Evolutionary conservation across 2,113 vertebrate genomes (phyloP), one percentile per base, ranked within the genome.

Genomic region (Loxodonta africana): DNA sequence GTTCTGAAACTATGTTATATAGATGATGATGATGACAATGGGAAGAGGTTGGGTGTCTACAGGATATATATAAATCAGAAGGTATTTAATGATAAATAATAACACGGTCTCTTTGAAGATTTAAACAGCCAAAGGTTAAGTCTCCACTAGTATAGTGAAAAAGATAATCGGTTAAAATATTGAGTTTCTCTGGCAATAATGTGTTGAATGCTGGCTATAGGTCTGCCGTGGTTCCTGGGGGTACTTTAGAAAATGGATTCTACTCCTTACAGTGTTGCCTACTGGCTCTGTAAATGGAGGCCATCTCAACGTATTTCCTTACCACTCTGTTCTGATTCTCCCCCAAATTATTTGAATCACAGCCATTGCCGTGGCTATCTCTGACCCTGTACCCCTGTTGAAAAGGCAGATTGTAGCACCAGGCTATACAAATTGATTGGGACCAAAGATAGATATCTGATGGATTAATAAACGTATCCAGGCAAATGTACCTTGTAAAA

Each of bases 161-260:
- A 53, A 53, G 77, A 73, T 65, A 30, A 80, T 57, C 1, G n/a
- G 46, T 60, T 33, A n/a, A 88, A 62, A 23, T 51, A 28, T 85
- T n/a, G 51, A 82, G 41, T 62, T 86, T 65, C 82, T 51, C 62
- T 20, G 48, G 44, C 76, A 69, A 67, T 67, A 85, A 67, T n/a
- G 44, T 77, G 30, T 91, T 69, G 21, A 57, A n/a, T 87, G 28
- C n/a, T 91, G 57, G 46, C 62, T 90, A 48, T 71, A 92, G 51
- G 30, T 62, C 57, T 90, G 33, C 25, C 69, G 18, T 33, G 71
- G 78, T 7, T 15, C 88, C 57, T 83, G n/a, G n/a, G 28, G 48
- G 74, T 83, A n/a, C 74, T 95, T 83, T 86, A 67, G 51, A 95
- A 63, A 91, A 77, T 83, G 30, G 53, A 18, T 15, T 91, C 63